Evolutionary conservation across 2,888 invertebrate species (phyloP), one percentile per base, ranked within the genome.

Genomic region (Brenthis hecate): DNA sequence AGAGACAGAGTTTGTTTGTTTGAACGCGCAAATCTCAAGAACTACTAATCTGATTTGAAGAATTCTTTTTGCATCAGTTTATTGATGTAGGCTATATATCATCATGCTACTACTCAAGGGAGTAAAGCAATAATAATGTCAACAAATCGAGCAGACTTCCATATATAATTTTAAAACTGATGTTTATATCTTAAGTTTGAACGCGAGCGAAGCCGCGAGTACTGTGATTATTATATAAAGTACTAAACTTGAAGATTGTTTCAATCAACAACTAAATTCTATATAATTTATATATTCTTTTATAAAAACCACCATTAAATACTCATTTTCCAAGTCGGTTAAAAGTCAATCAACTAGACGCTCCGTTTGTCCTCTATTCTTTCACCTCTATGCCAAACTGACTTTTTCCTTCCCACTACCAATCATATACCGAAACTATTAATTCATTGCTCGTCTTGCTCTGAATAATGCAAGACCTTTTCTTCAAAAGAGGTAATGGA

Each of bases 351-450:
- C 53, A 74, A 74, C 78, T 74, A 82, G 79, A 80, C 77, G 73
- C 70, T 78, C 79, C 80, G 72, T 75, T 70, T 68, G 78, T 84
- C 85, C 83, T 85, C 84, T 79, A 81, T 81, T 80, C 75, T 73
- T 76, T 74, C 69, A 72, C 71, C 73, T 75, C 72, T 76, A 76
- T 84, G 80, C 74, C 80, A 65, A 63, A 75, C 74, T 71, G 47
- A 78, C 74, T 76, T 80, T 77, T 79, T 78, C 78, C 78, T 67
- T 74, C 75, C 71, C 48, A 54, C 43, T 55, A 70, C 73, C 69
- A 73, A 60, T 71, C 73, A 75, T 70, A 75, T 77, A 68, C 64
- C n/a, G 13, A 67, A 72, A 57, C 43, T 48, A 62, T 50, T 36
- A 48, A 75, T 82, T 81, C 87, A 88, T 84, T 78, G 80, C 82